Evolutionary conservation across 1,140 invertebrate genomes (phyloP).

Genomic region (Diorhabda elongata): DNA sequence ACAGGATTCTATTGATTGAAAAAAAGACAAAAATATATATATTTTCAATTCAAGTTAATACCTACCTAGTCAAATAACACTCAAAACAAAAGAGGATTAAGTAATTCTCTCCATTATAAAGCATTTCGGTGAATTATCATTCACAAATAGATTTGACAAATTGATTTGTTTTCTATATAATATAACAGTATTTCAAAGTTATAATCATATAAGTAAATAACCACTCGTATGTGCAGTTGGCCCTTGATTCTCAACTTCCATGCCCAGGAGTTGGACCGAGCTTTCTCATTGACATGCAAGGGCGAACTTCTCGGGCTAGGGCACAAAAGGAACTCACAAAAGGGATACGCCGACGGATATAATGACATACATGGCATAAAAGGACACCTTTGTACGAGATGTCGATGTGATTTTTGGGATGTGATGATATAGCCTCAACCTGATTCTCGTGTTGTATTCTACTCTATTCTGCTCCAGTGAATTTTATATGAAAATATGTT

Average conservation of each 20-base stretch:
- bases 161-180: no score
- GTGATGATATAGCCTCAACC: slow-evolving; percentile 12
- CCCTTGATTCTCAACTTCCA: slow-evolving; percentile 3
- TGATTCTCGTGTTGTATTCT: neutral
- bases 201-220: no score
- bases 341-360: slow-evolving; percentile 37
- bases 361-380: slow-evolving; percentile 37
- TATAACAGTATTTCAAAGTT: no score
- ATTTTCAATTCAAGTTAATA: no score
- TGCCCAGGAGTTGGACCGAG: slow-evolving; percentile 26
- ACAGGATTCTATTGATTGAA: no score
- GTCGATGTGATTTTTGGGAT: slow-evolving; percentile 33
- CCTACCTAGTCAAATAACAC: no score
- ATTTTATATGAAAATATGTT: slow-evolving; percentile 17
- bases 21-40: no score
- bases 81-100: no score
- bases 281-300: slow-evolving; percentile 39
- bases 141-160: no score
- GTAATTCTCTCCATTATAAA: no score
- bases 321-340: slow-evolving; percentile 37
- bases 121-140: no score
- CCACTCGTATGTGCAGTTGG: neutral
- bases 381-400: slow-evolving; percentile 34
- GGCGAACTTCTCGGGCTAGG: slow-evolving; percentile 29
- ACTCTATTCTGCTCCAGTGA: slow-evolving; percentile 11